These are phyloP conservation scores for Tympanuchus pallidicinctus DNA, from an alignment of 2,113 vertebrate genomes.

Conservation along the genomic window DNA sequence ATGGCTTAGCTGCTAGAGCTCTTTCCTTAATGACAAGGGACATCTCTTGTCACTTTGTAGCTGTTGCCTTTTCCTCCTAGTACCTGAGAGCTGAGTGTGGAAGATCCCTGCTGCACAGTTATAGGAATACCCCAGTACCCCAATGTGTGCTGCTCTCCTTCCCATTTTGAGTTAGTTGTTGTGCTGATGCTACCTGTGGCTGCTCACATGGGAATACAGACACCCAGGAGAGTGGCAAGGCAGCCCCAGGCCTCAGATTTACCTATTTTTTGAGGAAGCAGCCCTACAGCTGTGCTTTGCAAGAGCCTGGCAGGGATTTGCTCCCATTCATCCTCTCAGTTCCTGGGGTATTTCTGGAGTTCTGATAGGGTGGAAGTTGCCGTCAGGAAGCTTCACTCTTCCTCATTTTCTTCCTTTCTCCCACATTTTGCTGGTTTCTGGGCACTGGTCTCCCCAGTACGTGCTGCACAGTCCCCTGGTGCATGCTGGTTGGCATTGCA, in stretches of 20 bases:
- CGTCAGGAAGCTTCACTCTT: not conserved
- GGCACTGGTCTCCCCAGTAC: not conserved
- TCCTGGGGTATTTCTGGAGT: not conserved
- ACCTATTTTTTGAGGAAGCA: not conserved
- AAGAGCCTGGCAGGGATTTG: not conserved
- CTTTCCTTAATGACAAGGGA: not conserved
- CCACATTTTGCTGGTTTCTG: not conserved
- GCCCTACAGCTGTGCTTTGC: not conserved
- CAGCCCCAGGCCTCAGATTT: not conserved
- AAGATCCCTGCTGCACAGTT: rapidly evolving
- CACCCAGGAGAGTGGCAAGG: not conserved
- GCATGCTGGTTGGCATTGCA: not conserved
- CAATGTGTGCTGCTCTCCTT: not conserved
- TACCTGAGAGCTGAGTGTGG: rapidly evolving
- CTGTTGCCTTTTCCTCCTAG: not conserved
- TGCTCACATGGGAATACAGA: not conserved
- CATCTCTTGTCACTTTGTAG: not conserved
- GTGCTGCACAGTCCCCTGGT: not conserved
- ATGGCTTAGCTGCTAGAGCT: not conserved
- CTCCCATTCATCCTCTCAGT: not conserved
- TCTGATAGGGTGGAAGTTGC: not conserved
- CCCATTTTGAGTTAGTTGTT: not conserved
- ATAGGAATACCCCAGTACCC: rapidly evolving
- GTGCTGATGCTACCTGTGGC: not conserved
- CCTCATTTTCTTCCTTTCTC: rapidly evolving